These are phyloP conservation scores for Papilio gigon DNA, from an alignment of 2,888 invertebrate genomes.

Conservation along the genomic window DNA sequence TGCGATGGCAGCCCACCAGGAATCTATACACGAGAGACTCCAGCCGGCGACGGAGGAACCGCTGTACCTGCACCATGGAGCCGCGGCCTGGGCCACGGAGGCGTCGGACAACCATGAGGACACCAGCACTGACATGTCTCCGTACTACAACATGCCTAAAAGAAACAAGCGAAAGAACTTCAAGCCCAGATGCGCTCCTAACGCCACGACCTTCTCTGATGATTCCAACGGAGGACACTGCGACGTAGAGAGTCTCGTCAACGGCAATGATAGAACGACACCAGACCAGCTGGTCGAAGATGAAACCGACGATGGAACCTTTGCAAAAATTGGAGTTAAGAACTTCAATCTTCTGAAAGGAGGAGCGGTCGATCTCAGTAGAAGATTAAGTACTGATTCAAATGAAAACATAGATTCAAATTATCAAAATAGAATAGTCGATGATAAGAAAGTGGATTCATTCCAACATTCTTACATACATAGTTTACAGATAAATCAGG, in stretches of 20 bases:
- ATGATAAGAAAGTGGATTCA: constrained; percentile 73
- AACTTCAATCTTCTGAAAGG: constrained; percentile 78
- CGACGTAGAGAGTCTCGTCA: constrained; percentile 64
- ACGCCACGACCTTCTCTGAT: constrained; percentile 77
- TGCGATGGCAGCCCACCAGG: constrained; percentile 82
- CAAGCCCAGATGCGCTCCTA: constrained; percentile 88
- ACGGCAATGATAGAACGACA: constrained; percentile 71
- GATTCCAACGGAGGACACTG: constrained; percentile 74
- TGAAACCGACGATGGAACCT: constrained; percentile 61
- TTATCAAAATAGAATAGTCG: constrained; percentile 75
- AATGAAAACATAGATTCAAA: constrained; percentile 79
- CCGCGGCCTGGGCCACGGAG: constrained; percentile 80
- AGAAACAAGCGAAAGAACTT: constrained; percentile 91
- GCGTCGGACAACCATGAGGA: constrained; percentile 70
- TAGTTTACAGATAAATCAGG: constrained; percentile 74
- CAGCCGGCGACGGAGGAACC: constrained; percentile 75
- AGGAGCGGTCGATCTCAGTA: constrained; percentile 77
- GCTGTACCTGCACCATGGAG: constrained; percentile 77
- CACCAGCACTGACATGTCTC: constrained; percentile 70
- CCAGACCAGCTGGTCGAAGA: constrained; percentile 62
- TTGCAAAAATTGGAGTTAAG: constrained; percentile 77
- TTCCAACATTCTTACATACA: constrained; percentile 80
- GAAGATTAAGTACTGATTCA: constrained; percentile 78
- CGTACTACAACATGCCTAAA: constrained; percentile 82
- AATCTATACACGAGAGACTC: constrained; percentile 80